These are phyloP conservation scores for Clupea harengus DNA, from an alignment of 2,113 vertebrate species.

Conservation along the genomic window DNA sequence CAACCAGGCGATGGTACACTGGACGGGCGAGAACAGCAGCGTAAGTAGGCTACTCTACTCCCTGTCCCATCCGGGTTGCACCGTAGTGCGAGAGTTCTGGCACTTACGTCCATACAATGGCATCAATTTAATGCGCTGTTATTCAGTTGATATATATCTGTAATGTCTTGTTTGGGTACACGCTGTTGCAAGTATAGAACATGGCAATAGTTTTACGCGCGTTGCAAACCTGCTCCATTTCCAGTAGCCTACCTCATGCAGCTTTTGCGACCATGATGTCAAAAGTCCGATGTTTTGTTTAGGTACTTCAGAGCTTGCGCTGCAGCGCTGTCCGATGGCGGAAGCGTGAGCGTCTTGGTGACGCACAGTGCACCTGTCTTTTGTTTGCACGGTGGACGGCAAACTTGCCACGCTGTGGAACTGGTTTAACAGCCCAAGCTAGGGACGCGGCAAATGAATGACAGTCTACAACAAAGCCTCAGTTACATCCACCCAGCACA, in stretches of 20 bases:
- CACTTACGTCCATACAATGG: neutral
- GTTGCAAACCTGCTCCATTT: neutral
- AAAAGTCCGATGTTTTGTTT: conserved; percentile 5
- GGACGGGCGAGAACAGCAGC: conserved; percentile 98
- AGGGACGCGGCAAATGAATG: neutral
- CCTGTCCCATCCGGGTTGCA: neutral
- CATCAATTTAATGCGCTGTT: neutral
- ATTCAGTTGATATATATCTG: neutral
- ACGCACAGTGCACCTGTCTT: conserved; percentile 22
- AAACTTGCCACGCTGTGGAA: conserved; percentile 1
- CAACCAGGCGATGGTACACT: conserved; percentile 99
- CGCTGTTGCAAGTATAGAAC: neutral
- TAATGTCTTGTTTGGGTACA: neutral
- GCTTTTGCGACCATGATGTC: neutral
- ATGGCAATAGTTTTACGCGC: neutral
- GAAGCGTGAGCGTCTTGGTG: neutral
- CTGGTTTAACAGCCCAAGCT: conserved; percentile 22
- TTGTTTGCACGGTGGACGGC: conserved; percentile 21
- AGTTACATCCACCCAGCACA: neutral
- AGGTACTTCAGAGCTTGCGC: neutral
- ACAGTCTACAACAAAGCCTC: neutral
- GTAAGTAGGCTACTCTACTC: conserved; percentile 74
- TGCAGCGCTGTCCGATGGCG: neutral
- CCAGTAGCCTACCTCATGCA: neutral
- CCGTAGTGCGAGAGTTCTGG: neutral